Conservation (phyloP, 2,888 invertebrate genomes). For the Elmis aenea region DNA sequence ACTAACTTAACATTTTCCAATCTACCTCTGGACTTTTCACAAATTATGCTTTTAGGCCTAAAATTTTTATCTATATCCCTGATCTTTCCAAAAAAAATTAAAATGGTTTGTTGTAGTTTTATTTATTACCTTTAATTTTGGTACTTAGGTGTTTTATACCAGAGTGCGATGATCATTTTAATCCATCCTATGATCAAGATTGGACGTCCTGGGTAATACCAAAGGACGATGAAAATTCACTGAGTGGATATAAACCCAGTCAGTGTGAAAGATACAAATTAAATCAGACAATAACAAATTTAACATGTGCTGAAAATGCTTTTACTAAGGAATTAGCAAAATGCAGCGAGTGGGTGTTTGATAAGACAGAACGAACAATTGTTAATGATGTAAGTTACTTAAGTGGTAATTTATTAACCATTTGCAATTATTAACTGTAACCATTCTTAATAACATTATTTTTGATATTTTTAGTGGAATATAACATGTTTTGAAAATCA, state of each 20-base stretch:
- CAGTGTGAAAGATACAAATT: constrained; percentile 38
- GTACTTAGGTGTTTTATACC: constrained; percentile 50
- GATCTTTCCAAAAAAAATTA: too few relatives aligned
- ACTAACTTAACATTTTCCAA: too few relatives aligned
- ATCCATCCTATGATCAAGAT: constrained; percentile 38
- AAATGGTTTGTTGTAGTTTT: too few relatives aligned
- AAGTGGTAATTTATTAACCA: background rate
- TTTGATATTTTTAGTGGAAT: constrained; percentile 48
- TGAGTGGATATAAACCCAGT: constrained; percentile 33
- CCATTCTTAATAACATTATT: background rate
- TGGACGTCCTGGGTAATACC: constrained; percentile 54
- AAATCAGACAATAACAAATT: constrained; percentile 26
- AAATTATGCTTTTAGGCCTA: too few relatives aligned
- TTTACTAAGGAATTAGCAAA: constrained; percentile 42
- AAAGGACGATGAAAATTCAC: constrained; percentile 19
- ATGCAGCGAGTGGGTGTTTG: constrained; percentile 53
- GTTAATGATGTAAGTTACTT: constrained; percentile 51
- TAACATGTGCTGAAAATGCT: constrained; percentile 38
- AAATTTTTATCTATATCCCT: too few relatives aligned
- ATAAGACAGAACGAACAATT: constrained; percentile 50
- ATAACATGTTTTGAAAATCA: constrained; percentile 57
- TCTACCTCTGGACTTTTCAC: too few relatives aligned
- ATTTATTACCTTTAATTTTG: too few relatives aligned
- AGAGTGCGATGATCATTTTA: constrained; percentile 48
- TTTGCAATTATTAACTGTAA: constrained; percentile 3